A percentile compares a stretch with the other conserved stretches of the same genome.
Conservation (phyloP, 2,797 vertebrate genomes). For the Echeneis naucrates region DNA sequence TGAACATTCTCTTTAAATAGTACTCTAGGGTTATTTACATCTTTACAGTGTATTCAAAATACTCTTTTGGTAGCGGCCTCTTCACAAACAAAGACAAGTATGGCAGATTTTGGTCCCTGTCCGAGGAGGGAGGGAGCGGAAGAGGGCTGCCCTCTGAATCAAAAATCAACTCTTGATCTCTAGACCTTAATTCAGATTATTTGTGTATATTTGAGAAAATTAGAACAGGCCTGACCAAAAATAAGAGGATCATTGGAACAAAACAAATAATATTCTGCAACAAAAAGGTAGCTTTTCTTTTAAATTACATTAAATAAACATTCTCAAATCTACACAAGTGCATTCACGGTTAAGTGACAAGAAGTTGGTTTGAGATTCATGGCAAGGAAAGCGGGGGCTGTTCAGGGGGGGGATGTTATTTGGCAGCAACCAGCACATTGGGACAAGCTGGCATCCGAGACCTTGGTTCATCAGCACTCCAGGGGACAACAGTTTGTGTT, state of each 20-base stretch:
- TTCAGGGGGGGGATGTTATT: constrained; percentile 47
- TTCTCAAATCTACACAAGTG: constrained; percentile 79
- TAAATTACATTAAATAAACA: constrained; percentile 72
- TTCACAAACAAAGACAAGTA: constrained; percentile 83
- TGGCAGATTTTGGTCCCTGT: constrained; percentile 86
- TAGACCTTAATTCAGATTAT: constrained; percentile 19
- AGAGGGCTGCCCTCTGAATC: constrained; percentile 66
- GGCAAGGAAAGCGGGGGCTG: constrained; percentile 10
- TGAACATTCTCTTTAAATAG: constrained; percentile 92
- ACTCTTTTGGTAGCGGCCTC: constrained; percentile 87
- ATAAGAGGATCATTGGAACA: background rate
- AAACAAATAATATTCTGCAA: constrained; percentile 14
- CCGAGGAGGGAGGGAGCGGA: constrained; percentile 63
- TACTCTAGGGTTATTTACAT: constrained; percentile 98
- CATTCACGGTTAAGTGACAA: constrained; percentile 51
- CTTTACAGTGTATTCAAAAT: constrained; percentile 99
- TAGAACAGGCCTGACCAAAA: constrained; percentile 20
- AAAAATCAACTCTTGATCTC: constrained; percentile 61
- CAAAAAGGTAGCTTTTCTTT: constrained; percentile 30
- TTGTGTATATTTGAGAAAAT: constrained; percentile 72
- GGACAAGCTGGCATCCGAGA: constrained; percentile 51
- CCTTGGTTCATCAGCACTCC: constrained; percentile 42
- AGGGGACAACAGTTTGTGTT: constrained; percentile 37
- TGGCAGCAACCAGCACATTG: constrained; percentile 69
- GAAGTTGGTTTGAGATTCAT: constrained; percentile 68